Conservation (phyloP, 1,140 invertebrate genomes). For the Anagrus nilaparvatae region DNA sequence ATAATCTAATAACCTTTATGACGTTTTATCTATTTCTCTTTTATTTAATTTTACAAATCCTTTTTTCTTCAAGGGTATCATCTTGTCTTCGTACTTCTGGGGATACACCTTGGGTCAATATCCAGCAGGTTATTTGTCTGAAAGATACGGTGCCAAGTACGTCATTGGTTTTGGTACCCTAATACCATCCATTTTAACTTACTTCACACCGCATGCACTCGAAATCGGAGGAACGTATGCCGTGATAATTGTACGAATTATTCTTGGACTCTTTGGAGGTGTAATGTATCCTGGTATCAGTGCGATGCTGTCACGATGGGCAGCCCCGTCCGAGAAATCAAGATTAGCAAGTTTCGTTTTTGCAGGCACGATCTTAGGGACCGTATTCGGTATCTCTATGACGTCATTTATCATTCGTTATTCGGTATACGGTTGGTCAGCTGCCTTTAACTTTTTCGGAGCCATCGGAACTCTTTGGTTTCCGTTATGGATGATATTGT, state of each 20-base stretch:
- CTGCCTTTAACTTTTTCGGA: constrained; percentile 5
- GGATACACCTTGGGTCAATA: constrained; percentile 51
- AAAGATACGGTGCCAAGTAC: constrained; percentile 46
- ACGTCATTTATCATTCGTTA: constrained; percentile 3
- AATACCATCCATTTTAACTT: constrained; percentile 41
- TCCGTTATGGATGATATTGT: constrained; percentile 39
- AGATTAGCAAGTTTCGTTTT: constrained; percentile 29
- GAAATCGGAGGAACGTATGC: background rate
- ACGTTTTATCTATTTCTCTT: background rate
- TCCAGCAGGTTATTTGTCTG: constrained; percentile 45
- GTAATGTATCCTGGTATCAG: constrained; percentile 40
- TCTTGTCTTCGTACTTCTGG: constrained; percentile 48
- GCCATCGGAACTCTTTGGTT: constrained; percentile 6
- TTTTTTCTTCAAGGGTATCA: constrained; percentile 33
- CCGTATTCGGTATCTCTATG: constrained; percentile 1
- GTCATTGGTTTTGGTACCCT: constrained; percentile 41
- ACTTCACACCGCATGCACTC: constrained; percentile 32
- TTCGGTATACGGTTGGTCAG: constrained; percentile 1
- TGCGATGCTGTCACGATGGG: constrained; percentile 35
- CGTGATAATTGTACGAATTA: constrained; percentile 37
- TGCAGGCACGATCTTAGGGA: constrained; percentile 26
- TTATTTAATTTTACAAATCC: background rate
- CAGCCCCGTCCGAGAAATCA: constrained; percentile 29
- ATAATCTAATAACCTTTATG: too few species aligned
- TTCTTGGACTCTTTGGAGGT: constrained; percentile 31